Percentiles rank a stretch among this genome's conserved stretches.
These are phyloP conservation scores for Pagrus major DNA, from an alignment of 2,113 vertebrate species.

Conservation along the genomic window DNA sequence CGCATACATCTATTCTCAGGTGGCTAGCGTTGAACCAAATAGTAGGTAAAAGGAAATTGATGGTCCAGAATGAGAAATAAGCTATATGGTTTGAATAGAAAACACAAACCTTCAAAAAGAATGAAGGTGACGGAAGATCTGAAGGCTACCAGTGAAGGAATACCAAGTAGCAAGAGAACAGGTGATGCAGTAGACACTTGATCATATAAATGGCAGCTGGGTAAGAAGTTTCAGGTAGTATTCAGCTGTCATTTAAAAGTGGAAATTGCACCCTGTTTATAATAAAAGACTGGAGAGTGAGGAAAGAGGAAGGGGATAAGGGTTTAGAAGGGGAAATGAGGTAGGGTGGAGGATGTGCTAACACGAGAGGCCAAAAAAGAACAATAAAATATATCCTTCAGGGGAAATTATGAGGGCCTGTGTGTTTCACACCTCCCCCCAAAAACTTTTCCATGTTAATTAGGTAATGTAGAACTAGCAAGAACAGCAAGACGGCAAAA, in stretches of 20 bases:
- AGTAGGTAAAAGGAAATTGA: conserved; percentile 28
- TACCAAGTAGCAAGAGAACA: conserved; percentile 58
- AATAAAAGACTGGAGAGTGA: conserved; percentile 34
- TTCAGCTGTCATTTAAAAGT: conserved; percentile 55
- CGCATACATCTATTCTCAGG: conserved; percentile 21
- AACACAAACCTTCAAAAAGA: conserved; percentile 62
- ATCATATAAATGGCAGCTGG: conserved; percentile 47
- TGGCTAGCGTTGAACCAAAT: conserved; percentile 17
- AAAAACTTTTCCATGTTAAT: conserved; percentile 56
- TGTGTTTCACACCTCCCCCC: conserved; percentile 46
- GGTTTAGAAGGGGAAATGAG: conserved; percentile 38
- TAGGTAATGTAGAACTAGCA: conserved; percentile 53
- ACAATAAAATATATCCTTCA: conserved; percentile 51
- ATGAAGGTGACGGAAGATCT: conserved; percentile 65
- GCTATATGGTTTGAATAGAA: conserved; percentile 53
- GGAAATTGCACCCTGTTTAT: conserved; percentile 41
- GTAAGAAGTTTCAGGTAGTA: conserved; percentile 28
- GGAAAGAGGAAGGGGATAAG: conserved; percentile 25
- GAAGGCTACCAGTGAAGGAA: conserved; percentile 51
- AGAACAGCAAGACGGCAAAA: conserved; percentile 40
- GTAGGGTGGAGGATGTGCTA: conserved; percentile 28
- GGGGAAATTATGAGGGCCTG: conserved; percentile 46
- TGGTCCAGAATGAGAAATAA: conserved; percentile 50
- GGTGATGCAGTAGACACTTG: conserved; percentile 40
- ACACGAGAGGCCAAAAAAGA: conserved; percentile 23